Conservation (phyloP, 1,140 invertebrate genomes). For the Bombus terrestris region DNA sequence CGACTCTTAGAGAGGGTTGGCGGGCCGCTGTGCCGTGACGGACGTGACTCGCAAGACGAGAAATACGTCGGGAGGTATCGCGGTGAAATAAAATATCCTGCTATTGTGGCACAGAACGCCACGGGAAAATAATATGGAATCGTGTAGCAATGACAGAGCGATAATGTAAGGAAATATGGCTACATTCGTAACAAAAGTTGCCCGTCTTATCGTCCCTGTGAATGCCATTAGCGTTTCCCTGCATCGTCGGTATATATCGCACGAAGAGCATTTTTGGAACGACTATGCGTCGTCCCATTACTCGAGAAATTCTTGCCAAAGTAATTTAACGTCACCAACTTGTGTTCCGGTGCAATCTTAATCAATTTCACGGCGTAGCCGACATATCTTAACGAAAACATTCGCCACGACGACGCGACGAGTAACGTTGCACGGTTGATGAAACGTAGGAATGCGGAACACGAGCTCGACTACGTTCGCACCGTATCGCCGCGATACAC, state of each 20-base stretch:
- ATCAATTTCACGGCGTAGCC: constrained; percentile 39
- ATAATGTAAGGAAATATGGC: constrained; percentile 29
- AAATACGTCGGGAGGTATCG: not conserved
- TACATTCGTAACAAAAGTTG: constrained; percentile 28
- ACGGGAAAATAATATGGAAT: not conserved
- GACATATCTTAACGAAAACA: constrained; percentile 32
- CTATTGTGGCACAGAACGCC: not conserved
- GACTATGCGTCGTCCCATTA: constrained; percentile 17
- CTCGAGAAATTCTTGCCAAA: constrained; percentile 42
- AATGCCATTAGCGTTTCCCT: constrained; percentile 21
- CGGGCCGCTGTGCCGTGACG: not conserved
- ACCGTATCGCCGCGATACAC: not conserved
- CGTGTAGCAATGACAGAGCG: constrained; percentile 13
- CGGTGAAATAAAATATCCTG: constrained; percentile 21
- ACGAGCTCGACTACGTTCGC: too few species aligned
- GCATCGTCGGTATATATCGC: not conserved
- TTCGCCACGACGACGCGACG: not conserved
- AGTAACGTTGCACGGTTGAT: not conserved
- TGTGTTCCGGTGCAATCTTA: constrained; percentile 30
- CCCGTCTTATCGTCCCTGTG: constrained; percentile 13
- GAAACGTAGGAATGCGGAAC: not conserved
- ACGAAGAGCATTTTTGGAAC: constrained; percentile 35
- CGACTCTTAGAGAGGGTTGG: not conserved
- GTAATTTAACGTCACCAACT: constrained; percentile 41
- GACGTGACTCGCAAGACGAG: constrained; percentile 36